Conservation (phyloP, 35 echinoderm and acorn worm species). For the Antedon bifida region DNA sequence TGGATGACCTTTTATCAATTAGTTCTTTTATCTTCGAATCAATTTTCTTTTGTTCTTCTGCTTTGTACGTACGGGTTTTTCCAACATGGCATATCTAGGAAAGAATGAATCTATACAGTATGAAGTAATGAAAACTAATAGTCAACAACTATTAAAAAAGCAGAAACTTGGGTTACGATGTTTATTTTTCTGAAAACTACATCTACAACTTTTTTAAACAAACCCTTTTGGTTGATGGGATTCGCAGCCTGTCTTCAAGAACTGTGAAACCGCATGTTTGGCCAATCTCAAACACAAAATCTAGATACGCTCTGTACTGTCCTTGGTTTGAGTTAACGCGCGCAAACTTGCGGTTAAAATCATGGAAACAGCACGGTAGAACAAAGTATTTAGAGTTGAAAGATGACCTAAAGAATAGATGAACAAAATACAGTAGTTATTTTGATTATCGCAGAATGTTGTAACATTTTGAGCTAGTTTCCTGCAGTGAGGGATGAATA, state of each 20-base stretch:
- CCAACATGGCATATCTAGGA: slow-evolving; percentile 48
- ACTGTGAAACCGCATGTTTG: slow-evolving; percentile 62
- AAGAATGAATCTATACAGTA: too few relatives aligned
- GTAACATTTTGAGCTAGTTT: too few relatives aligned
- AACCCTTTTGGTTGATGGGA: slow-evolving; percentile 89
- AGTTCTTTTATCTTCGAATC: slow-evolving; percentile 10
- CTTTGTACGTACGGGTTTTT: slow-evolving; percentile 13
- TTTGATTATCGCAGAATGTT: too few relatives aligned
- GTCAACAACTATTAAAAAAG: too few relatives aligned
- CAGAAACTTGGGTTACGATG: too few relatives aligned
- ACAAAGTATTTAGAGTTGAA: slow-evolving; percentile 66
- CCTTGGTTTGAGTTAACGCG: slow-evolving; percentile 17
- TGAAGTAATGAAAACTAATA: too few relatives aligned
- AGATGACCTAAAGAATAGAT: slow-evolving; percentile 41
- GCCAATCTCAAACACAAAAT: slow-evolving; percentile 63
- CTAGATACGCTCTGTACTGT: slow-evolving; percentile 72
- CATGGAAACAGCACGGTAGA: slow-evolving; percentile 83
- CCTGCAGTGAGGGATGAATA: too few relatives aligned
- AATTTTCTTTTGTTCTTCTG: neutral
- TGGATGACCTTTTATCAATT: neutral
- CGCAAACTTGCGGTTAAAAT: slow-evolving; percentile 69
- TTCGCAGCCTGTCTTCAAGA: slow-evolving; percentile 62
- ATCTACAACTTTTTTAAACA: neutral
- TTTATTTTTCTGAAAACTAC: too few relatives aligned
- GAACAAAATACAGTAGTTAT: too few relatives aligned